phyloP scores from a whole-genome alignment of 2,113 vertebrate genomes.

The Psammodynastes pulverulentus region DNA sequence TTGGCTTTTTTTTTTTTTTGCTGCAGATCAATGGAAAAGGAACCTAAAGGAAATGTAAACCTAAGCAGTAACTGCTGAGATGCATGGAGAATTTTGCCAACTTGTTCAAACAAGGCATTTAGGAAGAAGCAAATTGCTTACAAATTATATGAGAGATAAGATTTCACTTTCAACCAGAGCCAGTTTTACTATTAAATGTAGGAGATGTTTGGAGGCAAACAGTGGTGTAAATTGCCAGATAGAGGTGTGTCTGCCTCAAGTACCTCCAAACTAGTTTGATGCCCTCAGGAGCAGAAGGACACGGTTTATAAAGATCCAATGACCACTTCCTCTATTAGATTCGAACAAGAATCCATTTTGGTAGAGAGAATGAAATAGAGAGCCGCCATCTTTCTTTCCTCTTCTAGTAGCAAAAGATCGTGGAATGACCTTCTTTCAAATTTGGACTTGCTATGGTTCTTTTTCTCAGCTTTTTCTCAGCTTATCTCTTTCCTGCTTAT shows the following conservation, averaged over 20 bases:
- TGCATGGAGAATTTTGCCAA: neutral
- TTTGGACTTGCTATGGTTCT: neutral
- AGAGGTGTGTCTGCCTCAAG: neutral
- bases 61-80: neutral
- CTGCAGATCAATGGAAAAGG: neutral
- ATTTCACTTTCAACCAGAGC: constrained; percentile 2
- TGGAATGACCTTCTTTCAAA: neutral
- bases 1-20: neutral
- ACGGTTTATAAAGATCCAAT: neutral
- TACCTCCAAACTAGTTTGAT: neutral
- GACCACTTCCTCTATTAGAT: neutral
- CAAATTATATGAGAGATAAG: neutral
- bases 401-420: neutral
- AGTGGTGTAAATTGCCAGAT: neutral
- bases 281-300: neutral
- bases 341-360: neutral
- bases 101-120: neutral
- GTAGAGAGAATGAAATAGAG: neutral
- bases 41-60: rapidly evolving
- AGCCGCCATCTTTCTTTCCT: neutral
- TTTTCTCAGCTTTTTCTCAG: neutral
- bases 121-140: neutral
- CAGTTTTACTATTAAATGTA: neutral
- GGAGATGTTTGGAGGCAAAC: neutral
- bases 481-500: neutral